These are phyloP conservation scores for Aurelia sp. DNA, from an alignment of 30 jellyfish, hydroid and myxozoan species.

Conservation along the genomic window DNA sequence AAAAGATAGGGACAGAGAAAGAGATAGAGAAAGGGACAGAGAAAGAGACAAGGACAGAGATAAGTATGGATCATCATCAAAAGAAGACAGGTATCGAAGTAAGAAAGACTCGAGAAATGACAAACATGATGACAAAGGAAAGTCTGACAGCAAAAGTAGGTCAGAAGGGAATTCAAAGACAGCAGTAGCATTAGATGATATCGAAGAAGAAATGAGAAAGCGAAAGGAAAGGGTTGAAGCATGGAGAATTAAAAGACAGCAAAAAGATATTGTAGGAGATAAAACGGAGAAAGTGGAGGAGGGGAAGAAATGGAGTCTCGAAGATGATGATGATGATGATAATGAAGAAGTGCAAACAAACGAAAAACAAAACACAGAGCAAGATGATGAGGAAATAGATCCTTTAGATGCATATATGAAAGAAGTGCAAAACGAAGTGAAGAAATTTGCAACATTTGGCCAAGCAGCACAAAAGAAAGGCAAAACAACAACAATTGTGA, in stretches of 20 bases:
- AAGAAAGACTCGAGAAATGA: conserved; percentile 37
- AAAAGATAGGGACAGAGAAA: conserved; percentile 22
- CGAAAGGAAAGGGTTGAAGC: conserved; percentile 98
- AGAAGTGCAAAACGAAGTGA: conserved; percentile 84
- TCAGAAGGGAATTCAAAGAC: conserved; percentile 3
- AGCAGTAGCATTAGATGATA: conserved; percentile 56
- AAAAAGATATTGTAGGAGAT: conserved; percentile 28
- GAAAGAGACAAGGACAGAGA: conserved; percentile 63
- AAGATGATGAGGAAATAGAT: conserved; percentile 84
- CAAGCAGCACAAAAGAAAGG: conserved; percentile 51
- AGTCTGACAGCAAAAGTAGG: conserved; percentile 14
- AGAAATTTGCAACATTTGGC: conserved; percentile 68
- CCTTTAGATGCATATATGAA: conserved; percentile 99
- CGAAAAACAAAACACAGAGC: conserved; percentile 45
- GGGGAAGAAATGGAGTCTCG: conserved; percentile 91
- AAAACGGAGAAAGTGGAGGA: conserved; percentile 53
- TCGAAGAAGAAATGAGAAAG: conserved; percentile 93
- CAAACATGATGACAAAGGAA: conserved; percentile 36
- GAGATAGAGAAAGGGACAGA: conserved; percentile 24
- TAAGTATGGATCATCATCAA: conserved; percentile 10
- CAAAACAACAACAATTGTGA: conserved; percentile 86
- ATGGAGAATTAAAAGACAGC: conserved; percentile 89
- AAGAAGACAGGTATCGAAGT: conserved; percentile 41
- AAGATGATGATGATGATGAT: conserved; percentile 95
- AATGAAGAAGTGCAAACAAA: conserved; percentile 34